A percentile compares a stretch with the other conserved stretches of the same genome.
Evolutionary conservation across 2,797 vertebrate species (phyloP).

Genomic region (Presbytis comata): DNA sequence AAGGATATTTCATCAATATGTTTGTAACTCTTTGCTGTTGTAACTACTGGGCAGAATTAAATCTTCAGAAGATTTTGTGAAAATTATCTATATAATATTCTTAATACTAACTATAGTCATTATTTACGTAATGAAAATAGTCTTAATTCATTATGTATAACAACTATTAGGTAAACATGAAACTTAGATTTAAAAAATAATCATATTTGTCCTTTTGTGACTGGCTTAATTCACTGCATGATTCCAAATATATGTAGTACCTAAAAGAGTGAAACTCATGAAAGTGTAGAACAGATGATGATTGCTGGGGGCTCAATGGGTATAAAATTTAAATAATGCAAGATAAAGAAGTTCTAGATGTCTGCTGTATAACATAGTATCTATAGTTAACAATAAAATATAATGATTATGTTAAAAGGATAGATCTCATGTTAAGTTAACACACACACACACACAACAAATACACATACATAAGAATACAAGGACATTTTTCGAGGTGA

Average conservation of each 20-base stretch:
- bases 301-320: background rate
- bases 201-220: background rate
- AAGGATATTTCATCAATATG: background rate
- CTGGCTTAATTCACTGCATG: background rate
- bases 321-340: background rate
- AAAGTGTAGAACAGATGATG: background rate
- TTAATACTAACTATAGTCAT: background rate
- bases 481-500: background rate
- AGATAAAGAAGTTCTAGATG: background rate
- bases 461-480: background rate
- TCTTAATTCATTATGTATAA: conserved; percentile 3
- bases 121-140: background rate
- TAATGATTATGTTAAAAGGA: background rate
- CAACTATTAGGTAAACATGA: background rate
- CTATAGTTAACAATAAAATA: background rate
- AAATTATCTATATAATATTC: background rate
- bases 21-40: background rate
- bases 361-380: background rate
- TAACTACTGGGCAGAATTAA: background rate
- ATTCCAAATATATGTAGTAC: background rate
- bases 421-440: background rate
- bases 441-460: background rate
- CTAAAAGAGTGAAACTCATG: background rate
- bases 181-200: background rate
- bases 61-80: background rate